Percentiles rank a stretch among this genome's conserved stretches.
These are phyloP conservation scores for Plebejus argus DNA, from an alignment of 2,888 invertebrate species.

Conservation along the genomic window DNA sequence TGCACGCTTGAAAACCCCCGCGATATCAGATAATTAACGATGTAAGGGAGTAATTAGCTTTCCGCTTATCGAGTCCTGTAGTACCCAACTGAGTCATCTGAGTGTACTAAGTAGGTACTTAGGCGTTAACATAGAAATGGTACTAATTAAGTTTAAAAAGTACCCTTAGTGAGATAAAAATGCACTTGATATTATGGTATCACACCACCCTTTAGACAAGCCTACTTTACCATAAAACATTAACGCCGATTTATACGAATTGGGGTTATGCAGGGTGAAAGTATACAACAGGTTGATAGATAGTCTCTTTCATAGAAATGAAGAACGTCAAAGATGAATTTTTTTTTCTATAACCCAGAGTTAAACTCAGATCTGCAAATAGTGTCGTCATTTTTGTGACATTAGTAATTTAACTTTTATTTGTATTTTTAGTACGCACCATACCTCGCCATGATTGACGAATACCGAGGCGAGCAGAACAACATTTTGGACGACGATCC, in stretches of 20 bases:
- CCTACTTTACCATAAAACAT: too few relatives aligned
- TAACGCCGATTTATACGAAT: too few relatives aligned
- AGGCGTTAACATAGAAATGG: too few relatives aligned
- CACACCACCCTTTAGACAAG: not conserved
- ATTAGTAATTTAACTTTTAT: not conserved
- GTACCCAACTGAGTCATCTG: not conserved
- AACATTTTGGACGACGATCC: constrained; percentile 51
- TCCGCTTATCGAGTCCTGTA: constrained; percentile 16
- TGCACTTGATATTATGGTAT: not conserved
- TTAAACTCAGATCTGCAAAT: too few relatives aligned
- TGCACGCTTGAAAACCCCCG: constrained; percentile 10
- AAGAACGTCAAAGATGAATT: too few relatives aligned
- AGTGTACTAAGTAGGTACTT: not conserved
- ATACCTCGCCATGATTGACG: constrained; percentile 56
- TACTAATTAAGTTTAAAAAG: not conserved
- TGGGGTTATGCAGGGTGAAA: too few relatives aligned
- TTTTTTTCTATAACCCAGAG: too few relatives aligned
- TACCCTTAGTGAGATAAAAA: not conserved
- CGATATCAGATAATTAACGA: not conserved
- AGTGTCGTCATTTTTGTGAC: not conserved
- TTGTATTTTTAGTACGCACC: constrained; percentile 47
- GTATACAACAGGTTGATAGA: too few relatives aligned
- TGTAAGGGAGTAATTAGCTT: constrained; percentile 17
- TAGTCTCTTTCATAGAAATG: too few relatives aligned
- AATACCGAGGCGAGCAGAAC: constrained; percentile 50